These are phyloP conservation scores for Eledone cirrhosa DNA, from an alignment of 2,888 invertebrate species.

Conservation along the genomic window DNA sequence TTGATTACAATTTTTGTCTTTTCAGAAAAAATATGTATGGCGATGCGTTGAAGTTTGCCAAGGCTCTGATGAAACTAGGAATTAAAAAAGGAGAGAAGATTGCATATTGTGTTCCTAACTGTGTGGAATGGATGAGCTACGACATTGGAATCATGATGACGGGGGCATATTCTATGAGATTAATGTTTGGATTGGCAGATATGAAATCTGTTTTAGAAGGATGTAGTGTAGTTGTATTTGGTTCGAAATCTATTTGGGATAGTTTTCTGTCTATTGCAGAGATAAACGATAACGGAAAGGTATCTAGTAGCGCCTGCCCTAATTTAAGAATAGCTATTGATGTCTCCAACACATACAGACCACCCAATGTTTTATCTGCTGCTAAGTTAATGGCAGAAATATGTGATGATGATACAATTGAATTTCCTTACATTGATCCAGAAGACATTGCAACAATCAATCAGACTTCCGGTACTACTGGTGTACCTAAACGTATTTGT, in stretches of 20 bases:
- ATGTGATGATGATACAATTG: neutral
- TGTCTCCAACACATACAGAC: neutral
- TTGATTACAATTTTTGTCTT: neutral
- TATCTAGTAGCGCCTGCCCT: neutral
- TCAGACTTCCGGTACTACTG: neutral
- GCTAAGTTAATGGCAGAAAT: neutral
- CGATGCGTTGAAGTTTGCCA: neutral
- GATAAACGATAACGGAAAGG: neutral
- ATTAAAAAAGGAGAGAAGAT: neutral
- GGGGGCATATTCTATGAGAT: neutral
- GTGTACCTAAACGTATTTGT: neutral
- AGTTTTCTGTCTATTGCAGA: neutral
- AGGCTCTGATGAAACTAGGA: neutral
- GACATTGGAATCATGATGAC: neutral
- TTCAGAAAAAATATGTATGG: neutral
- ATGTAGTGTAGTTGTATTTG: neutral
- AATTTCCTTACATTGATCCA: neutral
- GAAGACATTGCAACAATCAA: neutral
- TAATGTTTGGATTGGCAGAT: neutral
- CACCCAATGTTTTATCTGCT: neutral
- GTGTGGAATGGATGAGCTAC: slow-evolving; percentile 1
- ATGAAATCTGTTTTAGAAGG: neutral
- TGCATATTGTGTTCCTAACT: neutral
- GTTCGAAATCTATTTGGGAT: neutral
- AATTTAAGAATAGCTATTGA: neutral